phyloP scores from a whole-genome alignment of 2,797 vertebrate genomes.

The Sebastes itinus region DNA sequence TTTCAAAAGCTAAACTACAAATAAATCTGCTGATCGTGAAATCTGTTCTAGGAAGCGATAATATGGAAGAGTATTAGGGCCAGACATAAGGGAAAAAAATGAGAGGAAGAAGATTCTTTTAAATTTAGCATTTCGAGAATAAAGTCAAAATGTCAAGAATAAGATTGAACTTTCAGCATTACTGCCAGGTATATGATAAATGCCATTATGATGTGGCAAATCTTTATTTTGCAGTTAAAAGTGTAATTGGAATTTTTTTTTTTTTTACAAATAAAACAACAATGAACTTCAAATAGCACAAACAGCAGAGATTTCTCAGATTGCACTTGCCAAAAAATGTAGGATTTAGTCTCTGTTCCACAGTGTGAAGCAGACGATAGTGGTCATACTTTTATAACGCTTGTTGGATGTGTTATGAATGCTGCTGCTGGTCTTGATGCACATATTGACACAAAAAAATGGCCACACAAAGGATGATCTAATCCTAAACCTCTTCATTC shows the following conservation, averaged over 20 bases:
- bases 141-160: too few relatives aligned
- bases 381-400: background rate
- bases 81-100: background rate
- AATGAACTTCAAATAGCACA: background rate
- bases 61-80: background rate
- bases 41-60: background rate
- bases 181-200: too few relatives aligned
- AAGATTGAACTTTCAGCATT: too few relatives aligned
- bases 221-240: background rate
- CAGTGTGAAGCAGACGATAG: background rate
- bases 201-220: background rate
- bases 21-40: background rate
- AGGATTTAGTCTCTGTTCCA: background rate
- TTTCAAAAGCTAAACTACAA: background rate
- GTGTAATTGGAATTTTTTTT: background rate
- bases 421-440: constrained; percentile 6
- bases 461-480: background rate
- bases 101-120: too few relatives aligned
- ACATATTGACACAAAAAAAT: background rate
- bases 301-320: too few relatives aligned
- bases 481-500: background rate
- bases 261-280: background rate
- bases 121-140: too few relatives aligned
- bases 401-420: constrained; percentile 1
- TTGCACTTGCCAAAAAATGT: background rate